phyloP scores from a whole-genome alignment of 2,113 vertebrate species.

The Ictidomys tridecemlineatus region DNA sequence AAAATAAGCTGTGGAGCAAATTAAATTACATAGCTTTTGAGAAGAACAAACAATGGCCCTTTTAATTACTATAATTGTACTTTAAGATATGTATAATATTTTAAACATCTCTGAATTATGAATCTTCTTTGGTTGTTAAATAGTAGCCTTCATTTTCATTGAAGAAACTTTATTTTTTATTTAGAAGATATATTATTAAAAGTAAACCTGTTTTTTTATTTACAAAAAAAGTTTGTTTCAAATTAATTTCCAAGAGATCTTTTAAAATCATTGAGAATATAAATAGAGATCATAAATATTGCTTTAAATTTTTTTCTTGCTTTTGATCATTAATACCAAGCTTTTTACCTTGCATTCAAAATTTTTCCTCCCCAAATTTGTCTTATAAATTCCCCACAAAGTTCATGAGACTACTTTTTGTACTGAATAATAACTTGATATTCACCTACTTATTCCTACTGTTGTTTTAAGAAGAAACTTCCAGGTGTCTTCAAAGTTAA shows the following conservation, averaged over 20 bases:
- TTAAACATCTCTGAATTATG: slow-evolving; percentile 19
- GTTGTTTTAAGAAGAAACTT: slow-evolving; percentile 40
- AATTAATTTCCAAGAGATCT: slow-evolving; percentile 6
- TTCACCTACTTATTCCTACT: neutral
- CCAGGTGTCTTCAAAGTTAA: neutral
- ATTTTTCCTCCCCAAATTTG: slow-evolving; percentile 17
- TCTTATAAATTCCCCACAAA: slow-evolving; percentile 25
- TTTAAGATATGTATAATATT: neutral
- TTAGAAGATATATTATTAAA: slow-evolving; percentile 69
- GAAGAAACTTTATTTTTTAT: slow-evolving; percentile 76
- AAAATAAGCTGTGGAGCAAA: slow-evolving; percentile 35
- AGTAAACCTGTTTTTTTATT: slow-evolving; percentile 58
- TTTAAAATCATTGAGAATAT: slow-evolving; percentile 65
- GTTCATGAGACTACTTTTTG: neutral
- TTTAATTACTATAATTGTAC: neutral
- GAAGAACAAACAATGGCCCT: neutral
- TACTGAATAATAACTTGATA: neutral
- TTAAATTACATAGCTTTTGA: slow-evolving; percentile 52
- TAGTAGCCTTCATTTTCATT: slow-evolving; percentile 59
- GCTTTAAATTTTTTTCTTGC: neutral
- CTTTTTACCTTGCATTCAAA: slow-evolving; percentile 55
- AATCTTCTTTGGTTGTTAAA: slow-evolving; percentile 49
- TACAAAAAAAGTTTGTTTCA: slow-evolving; percentile 35
- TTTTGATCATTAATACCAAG: neutral
- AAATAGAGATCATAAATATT: neutral